Evolutionary conservation across 1,140 invertebrate genomes (phyloP).

Genomic region (Papilio helenus): DNA sequence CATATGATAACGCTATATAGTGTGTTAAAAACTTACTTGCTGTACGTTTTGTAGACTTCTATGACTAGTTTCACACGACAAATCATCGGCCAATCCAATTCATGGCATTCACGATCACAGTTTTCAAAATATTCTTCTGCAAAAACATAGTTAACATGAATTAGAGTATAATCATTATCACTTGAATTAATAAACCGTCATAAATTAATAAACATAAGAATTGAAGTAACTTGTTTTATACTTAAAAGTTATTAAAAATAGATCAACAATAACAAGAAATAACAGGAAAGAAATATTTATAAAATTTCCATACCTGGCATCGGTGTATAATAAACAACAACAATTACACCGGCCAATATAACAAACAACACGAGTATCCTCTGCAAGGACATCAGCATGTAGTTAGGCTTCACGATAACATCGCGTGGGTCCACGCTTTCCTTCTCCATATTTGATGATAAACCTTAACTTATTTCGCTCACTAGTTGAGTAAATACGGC

Average conservation of each 20-base stretch:
- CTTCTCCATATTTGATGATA: slow-evolving; percentile 52
- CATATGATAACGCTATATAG: not conserved
- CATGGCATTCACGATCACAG: slow-evolving; percentile 89
- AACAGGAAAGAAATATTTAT: not conserved
- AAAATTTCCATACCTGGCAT: slow-evolving; percentile 84
- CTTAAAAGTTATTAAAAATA: slow-evolving; percentile 1
- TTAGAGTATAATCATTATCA: not conserved
- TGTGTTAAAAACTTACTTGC: slow-evolving; percentile 81
- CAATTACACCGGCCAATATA: slow-evolving; percentile 84
- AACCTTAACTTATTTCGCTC: slow-evolving; percentile 7
- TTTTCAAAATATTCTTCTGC: slow-evolving; percentile 88
- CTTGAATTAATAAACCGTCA: not conserved
- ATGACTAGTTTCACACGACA: slow-evolving; percentile 88
- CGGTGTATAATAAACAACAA: slow-evolving; percentile 87
- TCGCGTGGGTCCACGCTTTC: slow-evolving; percentile 55
- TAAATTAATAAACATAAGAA: not conserved
- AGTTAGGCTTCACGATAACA: slow-evolving; percentile 71
- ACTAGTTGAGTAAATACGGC: slow-evolving; percentile 22
- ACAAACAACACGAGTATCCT: slow-evolving; percentile 77
- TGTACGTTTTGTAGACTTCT: slow-evolving; percentile 87
- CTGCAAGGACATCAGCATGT: slow-evolving; percentile 80
- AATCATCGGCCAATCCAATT: slow-evolving; percentile 91
- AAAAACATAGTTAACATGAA: slow-evolving; percentile 50
- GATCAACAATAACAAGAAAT: slow-evolving; percentile 47
- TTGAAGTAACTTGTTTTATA: not conserved